Evolutionary conservation across 2,888 invertebrate species (phyloP).

Genomic region (Sphaerophoria taeniata): DNA sequence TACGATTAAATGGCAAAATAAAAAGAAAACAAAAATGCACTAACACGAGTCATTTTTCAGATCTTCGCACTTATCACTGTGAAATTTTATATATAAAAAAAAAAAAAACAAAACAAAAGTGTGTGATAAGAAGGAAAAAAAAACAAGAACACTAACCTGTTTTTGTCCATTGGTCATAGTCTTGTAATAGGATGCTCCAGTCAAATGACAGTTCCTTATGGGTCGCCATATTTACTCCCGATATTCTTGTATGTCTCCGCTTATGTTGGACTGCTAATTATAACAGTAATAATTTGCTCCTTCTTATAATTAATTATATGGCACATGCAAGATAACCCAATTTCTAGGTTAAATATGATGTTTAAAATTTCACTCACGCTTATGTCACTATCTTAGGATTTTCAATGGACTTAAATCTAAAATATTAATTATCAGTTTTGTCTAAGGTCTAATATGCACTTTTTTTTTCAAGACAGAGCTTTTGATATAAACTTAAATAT

Average conservation of each 20-base stretch:
- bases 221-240: slow-evolving; percentile 75
- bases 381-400: neutral
- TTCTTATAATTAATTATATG: slow-evolving; percentile 33
- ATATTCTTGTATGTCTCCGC: neutral
- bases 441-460: slow-evolving; percentile 4
- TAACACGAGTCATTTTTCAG: too few relatives aligned
- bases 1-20: too few relatives aligned
- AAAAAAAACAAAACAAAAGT: slow-evolving; percentile 6
- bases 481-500: neutral
- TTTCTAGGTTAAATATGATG: slow-evolving; percentile 13
- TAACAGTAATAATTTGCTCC: slow-evolving; percentile 8
- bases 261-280: slow-evolving; percentile 46
- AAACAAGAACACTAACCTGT: slow-evolving; percentile 75
- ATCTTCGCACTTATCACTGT: too few relatives aligned
- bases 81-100: neutral
- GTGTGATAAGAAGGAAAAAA: neutral
- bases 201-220: slow-evolving; percentile 77
- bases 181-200: slow-evolving; percentile 76
- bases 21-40: too few relatives aligned
- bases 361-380: slow-evolving; percentile 43
- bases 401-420: neutral
- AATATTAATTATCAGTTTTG: neutral
- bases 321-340: slow-evolving; percentile 41
- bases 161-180: slow-evolving; percentile 77
- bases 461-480: neutral